Evolutionary conservation across 2,113 vertebrate genomes (phyloP).

Genomic region (Tringa solitaria): DNA sequence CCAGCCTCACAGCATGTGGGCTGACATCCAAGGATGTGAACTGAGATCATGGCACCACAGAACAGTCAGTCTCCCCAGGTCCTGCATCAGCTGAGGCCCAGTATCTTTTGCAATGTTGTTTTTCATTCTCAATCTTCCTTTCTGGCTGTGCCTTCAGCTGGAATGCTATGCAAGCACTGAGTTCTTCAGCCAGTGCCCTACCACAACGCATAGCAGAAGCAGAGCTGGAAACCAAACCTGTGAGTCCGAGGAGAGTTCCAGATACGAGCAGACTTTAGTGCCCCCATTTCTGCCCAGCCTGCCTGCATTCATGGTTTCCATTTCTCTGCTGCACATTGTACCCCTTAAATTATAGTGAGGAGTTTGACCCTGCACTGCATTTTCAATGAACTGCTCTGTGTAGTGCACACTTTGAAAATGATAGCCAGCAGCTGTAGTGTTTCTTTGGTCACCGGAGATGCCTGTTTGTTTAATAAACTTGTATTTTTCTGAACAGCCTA

Average conservation of each 20-base stretch:
- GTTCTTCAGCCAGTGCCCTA: background rate
- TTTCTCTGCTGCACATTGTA: background rate
- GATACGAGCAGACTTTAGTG: background rate
- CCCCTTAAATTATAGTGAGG: background rate
- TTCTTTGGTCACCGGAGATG: background rate
- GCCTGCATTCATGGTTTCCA: background rate
- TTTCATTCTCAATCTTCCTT: background rate
- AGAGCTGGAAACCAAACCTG: background rate
- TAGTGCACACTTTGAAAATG: background rate
- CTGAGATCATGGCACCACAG: background rate
- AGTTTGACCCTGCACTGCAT: background rate
- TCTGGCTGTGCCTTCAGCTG: background rate
- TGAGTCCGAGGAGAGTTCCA: background rate
- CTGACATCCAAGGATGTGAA: fast-evolving
- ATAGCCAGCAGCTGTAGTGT: constrained; percentile 5
- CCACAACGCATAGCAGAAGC: background rate
- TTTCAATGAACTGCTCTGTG: background rate
- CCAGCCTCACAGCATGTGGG: background rate
- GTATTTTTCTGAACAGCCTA: constrained; percentile 6
- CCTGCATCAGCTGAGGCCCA: background rate
- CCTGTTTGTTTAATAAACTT: constrained; percentile 20
- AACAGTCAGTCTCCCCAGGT: background rate
- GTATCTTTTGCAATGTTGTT: background rate
- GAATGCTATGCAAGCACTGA: background rate
- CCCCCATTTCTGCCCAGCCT: background rate